Evolutionary conservation across 2,888 invertebrate species (phyloP), one percentile per base, ranked within the genome.

Genomic region (Eupithecia dodoneata): DNA sequence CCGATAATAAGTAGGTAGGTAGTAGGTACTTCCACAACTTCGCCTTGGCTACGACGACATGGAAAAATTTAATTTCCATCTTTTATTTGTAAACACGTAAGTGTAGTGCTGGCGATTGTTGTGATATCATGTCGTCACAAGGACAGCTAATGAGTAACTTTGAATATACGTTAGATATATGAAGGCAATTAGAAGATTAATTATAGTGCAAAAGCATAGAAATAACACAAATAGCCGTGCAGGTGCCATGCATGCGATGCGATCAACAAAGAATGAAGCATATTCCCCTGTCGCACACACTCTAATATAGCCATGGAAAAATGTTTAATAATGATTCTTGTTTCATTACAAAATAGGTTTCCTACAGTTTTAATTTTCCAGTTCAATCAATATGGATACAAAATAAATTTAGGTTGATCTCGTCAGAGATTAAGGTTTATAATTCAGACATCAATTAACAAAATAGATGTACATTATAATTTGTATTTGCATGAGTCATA

Each of bases 31-130:
- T 73, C 42, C 66, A 73, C 6, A 66, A 73, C 47, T 42, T 47
- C 30, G 30, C 70, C 69, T 65, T 71, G 71, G 30, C 69, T 73
- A 73, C 55, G 52, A 66, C 71, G 66, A 55, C 74, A 74, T 74
- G 77, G 74, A 77, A 77, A 73, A 77, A 66, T 74, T 71, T 63
- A 67, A 55, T 74, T 74, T 74, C 66, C 76, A n/a, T 76, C 70
- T 73, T 76, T 69, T 76, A 73, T 77, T 72, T 71, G 65, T 76
- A 55, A 71, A 71, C 67, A 77, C 74, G 76, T 71, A 73, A 49
- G 74, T 74, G 71, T 71, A 71, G 59, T 44, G 67, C 47, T 77
- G 71, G 76, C 74, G 71, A 71, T 69, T 74, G 76, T 67, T 74
- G 71, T 71, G 76, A 74, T 73, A 63, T 47, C n/a, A 69, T 67